A percentile compares a stretch with the other conserved stretches of the same genome.
Evolutionary conservation across 2,113 vertebrate species (phyloP).

Genomic region (Abramis brama): DNA sequence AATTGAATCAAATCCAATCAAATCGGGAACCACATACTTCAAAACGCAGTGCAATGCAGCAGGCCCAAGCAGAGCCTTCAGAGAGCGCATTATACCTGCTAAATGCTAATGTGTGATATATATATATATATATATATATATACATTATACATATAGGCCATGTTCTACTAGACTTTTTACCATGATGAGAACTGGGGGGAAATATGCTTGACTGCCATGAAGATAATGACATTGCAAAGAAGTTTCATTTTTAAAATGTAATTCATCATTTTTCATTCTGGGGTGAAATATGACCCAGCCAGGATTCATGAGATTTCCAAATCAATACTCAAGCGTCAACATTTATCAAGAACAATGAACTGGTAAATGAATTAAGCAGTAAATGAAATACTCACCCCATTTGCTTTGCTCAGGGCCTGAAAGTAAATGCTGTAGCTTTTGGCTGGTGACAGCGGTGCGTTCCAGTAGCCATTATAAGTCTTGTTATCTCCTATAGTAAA

Average conservation of each 20-base stretch:
- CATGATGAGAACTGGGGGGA: background rate
- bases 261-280: background rate
- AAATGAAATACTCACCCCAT: constrained; percentile 83
- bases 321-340: background rate
- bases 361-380: background rate
- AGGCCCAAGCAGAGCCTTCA: background rate
- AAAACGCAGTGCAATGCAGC: constrained; percentile 41
- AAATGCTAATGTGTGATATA: background rate
- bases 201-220: background rate
- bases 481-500: constrained; percentile 98
- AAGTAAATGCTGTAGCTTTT: constrained; percentile 99
- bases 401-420: constrained; percentile 95
- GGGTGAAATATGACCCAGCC: background rate
- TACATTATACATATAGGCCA: background rate
- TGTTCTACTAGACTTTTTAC: background rate
- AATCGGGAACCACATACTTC: constrained; percentile 57
- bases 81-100: background rate
- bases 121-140: background rate
- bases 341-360: background rate
- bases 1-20: constrained; percentile 72
- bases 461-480: constrained; percentile 97
- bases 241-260: background rate
- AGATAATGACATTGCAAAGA: background rate
- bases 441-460: constrained; percentile 90
- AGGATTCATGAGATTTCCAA: background rate